Evolutionary conservation across 2,888 invertebrate genomes (phyloP), one percentile per base, ranked within the genome.

Genomic region (Molanna angustata): DNA sequence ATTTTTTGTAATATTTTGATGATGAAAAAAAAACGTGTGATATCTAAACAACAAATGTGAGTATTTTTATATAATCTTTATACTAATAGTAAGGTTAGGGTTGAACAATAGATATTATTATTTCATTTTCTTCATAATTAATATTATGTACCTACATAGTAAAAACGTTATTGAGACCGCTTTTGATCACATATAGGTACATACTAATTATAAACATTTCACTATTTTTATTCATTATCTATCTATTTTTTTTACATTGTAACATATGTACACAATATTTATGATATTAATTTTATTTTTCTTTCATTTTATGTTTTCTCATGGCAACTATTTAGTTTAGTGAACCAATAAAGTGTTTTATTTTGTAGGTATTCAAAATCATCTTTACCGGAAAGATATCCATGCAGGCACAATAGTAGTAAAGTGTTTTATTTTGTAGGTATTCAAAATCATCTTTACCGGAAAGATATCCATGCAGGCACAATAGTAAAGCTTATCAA

Each of bases 241-340:
- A 27, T 27, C 27, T 27, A 27, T 27, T 27, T 27, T 27, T 27
- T 27, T 27, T 7, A 27, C 11, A 27, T 27, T 7, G 6, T 27
- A 11, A 7, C 11, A 27, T 11, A 27, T 7, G n/a, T n/a, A n/a
- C n/a, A n/a, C 6, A 6, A 27, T 7, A 27, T 27, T 27, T 27
- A 7, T 27, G 6, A 7, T 7, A 7, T 7, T 27, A 6, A 27
- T 43, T 43, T 43, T 43, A 43, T 22, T 19, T 43, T 43, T 43
- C 16, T 22, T 27, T 22, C 44, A 27, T 43, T 43, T 43, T 43
- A 27, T 27, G 27, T 27, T 27, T 27, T 27, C 11, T 6, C 27
- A 11, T 27, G 27, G 27, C 27, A 27, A 27, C 27, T 27, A 27
- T 27, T 27, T 27, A 11, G 7, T 27, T 27, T 27, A 27, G 27